Evolutionary conservation across 2,113 vertebrate genomes (phyloP).

Genomic region (Scytalopus superciliaris): DNA sequence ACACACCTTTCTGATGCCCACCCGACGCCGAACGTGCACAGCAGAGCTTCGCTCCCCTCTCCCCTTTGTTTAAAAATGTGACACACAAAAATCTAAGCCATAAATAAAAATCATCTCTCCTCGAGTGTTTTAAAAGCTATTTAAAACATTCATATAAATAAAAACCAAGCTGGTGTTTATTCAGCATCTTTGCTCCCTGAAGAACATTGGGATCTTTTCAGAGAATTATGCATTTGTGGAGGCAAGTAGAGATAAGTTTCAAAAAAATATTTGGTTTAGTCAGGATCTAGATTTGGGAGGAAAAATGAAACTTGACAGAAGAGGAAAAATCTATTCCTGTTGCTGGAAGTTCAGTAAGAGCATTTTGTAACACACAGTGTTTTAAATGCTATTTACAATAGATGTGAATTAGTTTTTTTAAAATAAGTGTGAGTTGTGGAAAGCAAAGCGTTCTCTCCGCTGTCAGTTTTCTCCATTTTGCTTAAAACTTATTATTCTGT

Average conservation of each 20-base stretch:
- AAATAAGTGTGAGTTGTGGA: not conserved
- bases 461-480: not conserved
- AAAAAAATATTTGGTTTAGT: not conserved
- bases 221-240: not conserved
- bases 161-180: constrained; percentile 36
- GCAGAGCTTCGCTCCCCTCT: not conserved
- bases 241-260: not conserved
- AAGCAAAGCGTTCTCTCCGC: not conserved
- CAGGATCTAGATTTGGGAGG: not conserved
- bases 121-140: constrained; percentile 30
- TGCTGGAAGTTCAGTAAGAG: not conserved
- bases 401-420: not conserved
- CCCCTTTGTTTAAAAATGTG: constrained; percentile 58
- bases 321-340: not conserved
- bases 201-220: not conserved
- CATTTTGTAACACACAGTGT: not conserved
- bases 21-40: not conserved
- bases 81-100: constrained; percentile 46
- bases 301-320: not conserved
- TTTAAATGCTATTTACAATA: not conserved
- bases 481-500: not conserved
- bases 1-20: not conserved
- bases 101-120: constrained; percentile 33
- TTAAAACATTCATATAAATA: constrained; percentile 31
- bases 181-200: not conserved